Conservation (phyloP, 1,140 invertebrate genomes). For the Stegodyphus mimosarum region DNA sequence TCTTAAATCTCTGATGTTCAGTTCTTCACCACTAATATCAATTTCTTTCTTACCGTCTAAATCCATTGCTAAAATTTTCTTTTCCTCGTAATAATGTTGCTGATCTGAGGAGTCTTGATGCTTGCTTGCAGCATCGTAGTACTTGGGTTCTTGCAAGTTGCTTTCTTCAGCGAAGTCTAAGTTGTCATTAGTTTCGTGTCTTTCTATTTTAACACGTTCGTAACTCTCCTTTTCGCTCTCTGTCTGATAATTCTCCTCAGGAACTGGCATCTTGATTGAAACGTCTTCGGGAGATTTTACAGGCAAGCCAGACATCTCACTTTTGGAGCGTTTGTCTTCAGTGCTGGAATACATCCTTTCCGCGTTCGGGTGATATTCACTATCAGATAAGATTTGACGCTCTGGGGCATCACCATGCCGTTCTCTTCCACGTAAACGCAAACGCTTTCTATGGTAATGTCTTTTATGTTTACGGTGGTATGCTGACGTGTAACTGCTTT, state of each 20-base stretch:
- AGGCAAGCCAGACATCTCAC: slow-evolving; percentile 35
- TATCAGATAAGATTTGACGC: slow-evolving; percentile 14
- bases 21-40: not conserved
- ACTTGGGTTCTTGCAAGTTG: no score
- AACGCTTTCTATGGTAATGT: slow-evolving; percentile 41
- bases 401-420: not conserved
- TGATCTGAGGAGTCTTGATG: no score
- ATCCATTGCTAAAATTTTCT: not conserved
- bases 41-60: not conserved
- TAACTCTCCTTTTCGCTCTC: no score
- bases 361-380: slow-evolving; percentile 9
- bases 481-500: slow-evolving; percentile 6
- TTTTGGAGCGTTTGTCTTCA: slow-evolving; percentile 32
- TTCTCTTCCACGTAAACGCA: not conserved
- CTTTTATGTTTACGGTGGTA: slow-evolving; percentile 38
- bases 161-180: no score
- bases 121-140: no score
- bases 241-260: not conserved
- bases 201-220: no score
- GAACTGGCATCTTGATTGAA: not conserved
- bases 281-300: not conserved
- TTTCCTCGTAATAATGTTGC: no score
- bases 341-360: slow-evolving; percentile 5
- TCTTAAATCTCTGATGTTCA: no score
- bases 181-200: no score